phyloP scores from a whole-genome alignment of 2,113 vertebrate species.

The Brevimyrus niger region DNA sequence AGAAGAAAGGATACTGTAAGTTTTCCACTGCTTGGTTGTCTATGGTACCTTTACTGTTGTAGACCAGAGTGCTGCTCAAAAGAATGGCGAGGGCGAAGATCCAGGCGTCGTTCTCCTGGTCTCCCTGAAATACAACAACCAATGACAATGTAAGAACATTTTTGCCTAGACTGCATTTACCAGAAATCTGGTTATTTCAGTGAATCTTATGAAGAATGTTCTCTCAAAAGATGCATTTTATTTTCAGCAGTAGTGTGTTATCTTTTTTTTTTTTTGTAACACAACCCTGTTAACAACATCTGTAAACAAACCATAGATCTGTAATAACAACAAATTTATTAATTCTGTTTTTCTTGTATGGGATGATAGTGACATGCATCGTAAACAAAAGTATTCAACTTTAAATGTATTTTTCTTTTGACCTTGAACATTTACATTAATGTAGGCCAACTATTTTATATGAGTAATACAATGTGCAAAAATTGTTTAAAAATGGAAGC shows the following conservation, averaged over 20 bases:
- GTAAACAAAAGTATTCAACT: not conserved
- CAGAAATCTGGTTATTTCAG: not conserved
- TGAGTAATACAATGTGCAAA: too few relatives aligned
- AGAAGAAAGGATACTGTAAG: slow-evolving; percentile 47
- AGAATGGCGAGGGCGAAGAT: slow-evolving; percentile 48
- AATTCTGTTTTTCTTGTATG: not conserved
- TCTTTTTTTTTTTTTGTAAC: too few relatives aligned
- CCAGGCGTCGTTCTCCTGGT: slow-evolving; percentile 46
- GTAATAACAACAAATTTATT: not conserved
- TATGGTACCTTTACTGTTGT: slow-evolving; percentile 47
- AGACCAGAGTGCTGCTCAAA: slow-evolving; percentile 50
- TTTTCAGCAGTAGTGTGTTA: too few relatives aligned
- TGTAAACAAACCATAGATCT: not conserved
- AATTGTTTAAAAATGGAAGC: slow-evolving; percentile 29
- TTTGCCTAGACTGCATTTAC: not conserved
- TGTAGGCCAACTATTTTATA: too few relatives aligned
- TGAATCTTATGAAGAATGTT: too few relatives aligned
- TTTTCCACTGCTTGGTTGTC: slow-evolving; percentile 45
- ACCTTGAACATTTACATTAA: not conserved
- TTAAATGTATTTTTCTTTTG: not conserved
- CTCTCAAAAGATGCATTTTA: too few relatives aligned
- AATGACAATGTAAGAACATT: not conserved
- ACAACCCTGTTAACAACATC: not conserved
- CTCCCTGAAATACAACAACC: slow-evolving; percentile 33
- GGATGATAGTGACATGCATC: not conserved